These are phyloP conservation scores for Eupithecia exiguata DNA, from an alignment of 2,888 invertebrate genomes.

Conservation along the genomic window DNA sequence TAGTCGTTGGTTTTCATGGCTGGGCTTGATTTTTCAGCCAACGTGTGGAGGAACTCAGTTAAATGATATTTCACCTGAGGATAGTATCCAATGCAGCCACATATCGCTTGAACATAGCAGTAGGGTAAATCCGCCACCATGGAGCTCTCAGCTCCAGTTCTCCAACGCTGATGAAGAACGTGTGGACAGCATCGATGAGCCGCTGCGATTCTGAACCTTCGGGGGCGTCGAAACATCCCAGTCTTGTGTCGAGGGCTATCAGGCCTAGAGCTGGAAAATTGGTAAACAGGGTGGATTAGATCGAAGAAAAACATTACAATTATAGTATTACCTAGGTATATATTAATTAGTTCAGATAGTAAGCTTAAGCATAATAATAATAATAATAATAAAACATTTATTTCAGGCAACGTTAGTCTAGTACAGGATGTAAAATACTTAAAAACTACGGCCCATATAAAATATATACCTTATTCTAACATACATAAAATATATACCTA, in stretches of 20 bases:
- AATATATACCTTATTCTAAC: too few species aligned
- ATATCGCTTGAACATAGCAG: constrained; percentile 85
- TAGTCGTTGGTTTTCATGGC: too few species aligned
- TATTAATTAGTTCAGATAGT: too few species aligned
- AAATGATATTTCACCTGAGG: constrained; percentile 78
- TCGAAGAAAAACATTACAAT: not conserved
- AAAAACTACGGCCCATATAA: too few species aligned
- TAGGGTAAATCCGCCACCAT: constrained; percentile 87
- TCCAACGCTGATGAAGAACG: constrained; percentile 86
- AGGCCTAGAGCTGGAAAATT: constrained; percentile 84
- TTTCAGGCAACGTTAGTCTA: too few species aligned
- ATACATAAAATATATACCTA: too few species aligned
- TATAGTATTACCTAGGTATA: too few species aligned
- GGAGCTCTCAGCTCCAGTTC: constrained; percentile 86
- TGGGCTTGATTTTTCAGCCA: too few species aligned
- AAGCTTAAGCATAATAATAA: too few species aligned
- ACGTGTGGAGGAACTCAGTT: too few species aligned
- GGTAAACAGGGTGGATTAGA: not conserved
- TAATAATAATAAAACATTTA: too few species aligned
- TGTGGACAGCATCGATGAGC: constrained; percentile 86
- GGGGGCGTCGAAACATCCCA: constrained; percentile 85
- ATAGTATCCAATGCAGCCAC: constrained; percentile 87
- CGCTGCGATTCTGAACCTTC: constrained; percentile 85
- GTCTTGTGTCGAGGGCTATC: constrained; percentile 86
- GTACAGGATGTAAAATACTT: too few species aligned